Conservation (phyloP, 2,888 invertebrate genomes). For the Tachystola acroxantha region DNA sequence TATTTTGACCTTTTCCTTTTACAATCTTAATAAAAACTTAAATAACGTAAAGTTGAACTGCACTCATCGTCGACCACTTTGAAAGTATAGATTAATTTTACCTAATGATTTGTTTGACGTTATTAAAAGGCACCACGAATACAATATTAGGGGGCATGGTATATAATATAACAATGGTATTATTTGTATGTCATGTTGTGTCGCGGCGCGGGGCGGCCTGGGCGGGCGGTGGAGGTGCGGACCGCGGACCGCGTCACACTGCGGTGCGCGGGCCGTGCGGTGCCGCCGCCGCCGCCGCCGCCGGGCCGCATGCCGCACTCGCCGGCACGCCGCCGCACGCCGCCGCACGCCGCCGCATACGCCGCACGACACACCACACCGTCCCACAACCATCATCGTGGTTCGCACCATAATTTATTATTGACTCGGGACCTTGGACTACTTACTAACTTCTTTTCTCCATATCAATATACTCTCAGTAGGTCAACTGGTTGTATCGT, state of each 20-base stretch:
- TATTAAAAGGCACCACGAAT: conserved; percentile 50
- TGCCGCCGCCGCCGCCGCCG: conserved; percentile 28
- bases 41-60: too few relatives aligned
- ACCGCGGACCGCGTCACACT: conserved; percentile 66
- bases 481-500: conserved; percentile 1
- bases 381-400: conserved; percentile 29
- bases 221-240: conserved; percentile 39
- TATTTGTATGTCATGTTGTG: conserved; percentile 34
- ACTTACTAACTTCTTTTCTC: conserved; percentile 49
- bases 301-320: conserved; percentile 18
- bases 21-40: background rate
- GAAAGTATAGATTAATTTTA: conserved; percentile 10
- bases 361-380: conserved; percentile 21
- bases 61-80: too few relatives aligned
- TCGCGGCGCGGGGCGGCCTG: conserved; percentile 28
- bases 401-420: conserved; percentile 65
- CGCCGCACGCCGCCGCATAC: conserved; percentile 24
- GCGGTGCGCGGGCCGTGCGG: conserved; percentile 41
- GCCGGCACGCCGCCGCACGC: background rate
- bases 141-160: conserved; percentile 27
- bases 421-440: conserved; percentile 64
- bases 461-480: conserved; percentile 12
- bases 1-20: background rate
- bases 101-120: conserved; percentile 12
- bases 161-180: conserved; percentile 20